Conservation (phyloP, 1,140 invertebrate genomes). For the Caenorhabditis elegans region DNA sequence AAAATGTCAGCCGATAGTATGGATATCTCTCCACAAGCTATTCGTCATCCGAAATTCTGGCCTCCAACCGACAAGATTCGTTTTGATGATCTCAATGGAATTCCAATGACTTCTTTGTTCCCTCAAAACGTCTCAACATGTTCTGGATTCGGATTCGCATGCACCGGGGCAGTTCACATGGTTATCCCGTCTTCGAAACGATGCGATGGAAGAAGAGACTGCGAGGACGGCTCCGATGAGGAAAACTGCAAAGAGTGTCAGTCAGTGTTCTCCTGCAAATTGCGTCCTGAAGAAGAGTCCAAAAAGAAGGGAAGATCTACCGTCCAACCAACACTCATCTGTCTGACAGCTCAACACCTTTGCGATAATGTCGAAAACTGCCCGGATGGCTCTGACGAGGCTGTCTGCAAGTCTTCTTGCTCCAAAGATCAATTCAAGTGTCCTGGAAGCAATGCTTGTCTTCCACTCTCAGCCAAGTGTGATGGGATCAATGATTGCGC, state of each 20-base stretch:
- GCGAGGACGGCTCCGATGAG: conserved; percentile 48
- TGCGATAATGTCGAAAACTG: conserved; percentile 36
- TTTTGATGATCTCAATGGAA: neutral
- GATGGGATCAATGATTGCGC: conserved; percentile 41
- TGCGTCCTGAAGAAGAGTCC: neutral
- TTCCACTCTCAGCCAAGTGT: conserved; percentile 20
- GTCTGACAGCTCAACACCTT: neutral
- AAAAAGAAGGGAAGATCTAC: neutral
- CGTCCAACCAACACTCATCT: neutral
- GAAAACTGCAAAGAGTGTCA: conserved; percentile 42
- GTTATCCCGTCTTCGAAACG: neutral
- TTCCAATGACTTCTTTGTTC: conserved; percentile 9
- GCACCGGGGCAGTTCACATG: conserved; percentile 15
- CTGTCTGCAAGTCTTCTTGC: conserved; percentile 6
- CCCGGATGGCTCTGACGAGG: conserved; percentile 33
- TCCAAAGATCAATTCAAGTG: conserved; percentile 28
- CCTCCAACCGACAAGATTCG: neutral
- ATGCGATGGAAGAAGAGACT: conserved; percentile 46
- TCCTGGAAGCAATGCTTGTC: conserved; percentile 4
- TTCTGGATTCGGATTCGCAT: conserved; percentile 40
- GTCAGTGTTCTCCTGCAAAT: conserved; percentile 33
- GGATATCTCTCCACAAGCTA: neutral
- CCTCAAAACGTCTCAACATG: conserved; percentile 41
- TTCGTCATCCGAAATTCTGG: neutral
- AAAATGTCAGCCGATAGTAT: neutral